phyloP scores from a whole-genome alignment of 2,888 invertebrate genomes.

The Mellilla xanthometata region DNA sequence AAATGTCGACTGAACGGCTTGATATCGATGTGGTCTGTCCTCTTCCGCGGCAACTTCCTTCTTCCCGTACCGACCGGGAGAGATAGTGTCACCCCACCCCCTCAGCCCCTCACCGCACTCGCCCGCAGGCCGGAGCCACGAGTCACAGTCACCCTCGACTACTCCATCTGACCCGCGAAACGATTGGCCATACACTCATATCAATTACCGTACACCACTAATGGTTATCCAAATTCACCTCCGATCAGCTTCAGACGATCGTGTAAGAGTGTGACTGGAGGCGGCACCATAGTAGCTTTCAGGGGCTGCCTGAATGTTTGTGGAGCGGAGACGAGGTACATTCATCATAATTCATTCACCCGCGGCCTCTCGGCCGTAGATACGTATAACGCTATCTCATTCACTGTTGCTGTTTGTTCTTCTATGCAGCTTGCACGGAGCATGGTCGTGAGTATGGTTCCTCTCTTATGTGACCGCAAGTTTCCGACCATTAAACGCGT shows the following conservation, averaged over 20 bases:
- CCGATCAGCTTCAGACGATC: conserved; percentile 5
- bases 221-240: conserved; percentile 9
- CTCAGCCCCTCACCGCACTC: conserved; percentile 54
- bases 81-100: conserved; percentile 56
- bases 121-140: too few species aligned
- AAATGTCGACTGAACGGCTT: conserved; percentile 69
- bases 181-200: conserved; percentile 21
- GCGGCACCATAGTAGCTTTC: conserved; percentile 10
- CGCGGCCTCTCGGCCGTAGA: conserved; percentile 52
- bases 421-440: conserved; percentile 92
- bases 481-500: conserved; percentile 33
- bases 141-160: too few species aligned
- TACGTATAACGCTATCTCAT: conserved; percentile 71
- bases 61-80: conserved; percentile 68
- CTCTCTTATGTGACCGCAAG: conserved; percentile 46
- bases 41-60: conserved; percentile 63
- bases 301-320: conserved; percentile 27
- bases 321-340: conserved; percentile 33
- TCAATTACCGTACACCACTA: conserved; percentile 6
- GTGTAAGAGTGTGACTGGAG: conserved; percentile 23
- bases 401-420: conserved; percentile 86
- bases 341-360: conserved; percentile 46
- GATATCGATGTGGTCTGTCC: conserved; percentile 62
- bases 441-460: conserved; percentile 92
- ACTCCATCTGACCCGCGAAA: not conserved